Conservation (phyloP, 1,140 invertebrate species). For the Tribolium madens region DNA sequence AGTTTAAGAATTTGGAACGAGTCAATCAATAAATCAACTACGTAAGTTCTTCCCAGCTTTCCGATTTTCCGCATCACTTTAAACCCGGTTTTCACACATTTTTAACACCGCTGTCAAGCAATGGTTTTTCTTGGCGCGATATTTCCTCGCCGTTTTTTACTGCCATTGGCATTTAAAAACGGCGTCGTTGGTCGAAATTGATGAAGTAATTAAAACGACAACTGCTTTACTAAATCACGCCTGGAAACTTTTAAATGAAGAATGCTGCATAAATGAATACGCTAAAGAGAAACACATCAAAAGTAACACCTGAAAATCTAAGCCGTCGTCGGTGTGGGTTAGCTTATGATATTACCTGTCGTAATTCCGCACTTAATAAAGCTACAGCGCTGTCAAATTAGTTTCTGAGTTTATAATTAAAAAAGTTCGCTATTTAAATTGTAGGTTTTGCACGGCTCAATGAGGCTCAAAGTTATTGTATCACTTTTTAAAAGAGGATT, state of each 20-base stretch:
- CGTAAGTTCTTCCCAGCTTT: conserved; percentile 9
- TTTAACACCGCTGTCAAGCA: not conserved
- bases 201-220: conserved; percentile 35
- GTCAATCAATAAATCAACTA: conserved; percentile 44
- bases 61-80: conserved; percentile 41
- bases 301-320: conserved; percentile 41
- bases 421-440: conserved; percentile 49
- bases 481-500: not conserved
- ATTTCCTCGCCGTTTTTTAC: not conserved
- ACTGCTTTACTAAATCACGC: not conserved
- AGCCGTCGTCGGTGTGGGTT: conserved; percentile 14
- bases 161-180: not conserved
- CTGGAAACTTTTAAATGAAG: conserved; percentile 25
- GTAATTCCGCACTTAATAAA: conserved; percentile 52
- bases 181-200: not conserved
- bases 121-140: not conserved
- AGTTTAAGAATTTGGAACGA: conserved; percentile 27
- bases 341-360: conserved; percentile 51
- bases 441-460: conserved; percentile 13
- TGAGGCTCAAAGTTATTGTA: not conserved
- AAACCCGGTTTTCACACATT: conserved; percentile 26
- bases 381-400: conserved; percentile 47
- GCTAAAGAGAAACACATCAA: conserved; percentile 37
- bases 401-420: conserved; percentile 54
- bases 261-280: conserved; percentile 49